Base-by-base conservation (phyloP, 2,113 vertebrate species). In the Epinephelus moara region DNA sequence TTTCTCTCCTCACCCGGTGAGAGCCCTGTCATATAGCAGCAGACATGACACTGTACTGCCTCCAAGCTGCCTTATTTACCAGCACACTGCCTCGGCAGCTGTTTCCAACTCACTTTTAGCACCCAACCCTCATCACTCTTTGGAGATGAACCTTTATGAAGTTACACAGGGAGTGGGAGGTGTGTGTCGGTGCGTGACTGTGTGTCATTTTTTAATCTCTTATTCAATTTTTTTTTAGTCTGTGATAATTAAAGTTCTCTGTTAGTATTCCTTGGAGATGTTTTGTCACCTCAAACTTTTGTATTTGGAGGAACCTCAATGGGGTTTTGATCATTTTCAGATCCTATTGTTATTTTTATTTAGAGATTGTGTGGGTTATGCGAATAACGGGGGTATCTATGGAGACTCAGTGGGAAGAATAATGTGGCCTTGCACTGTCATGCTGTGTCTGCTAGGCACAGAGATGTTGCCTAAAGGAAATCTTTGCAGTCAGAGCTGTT, bases 101-200 rank as follows among this genome's bases (percentile, higher is more conserved):
- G 92, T 91, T 90, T 92, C 57, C 74, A 80, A 90, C 89, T 94
- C 85, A 85, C 88, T 93, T 91, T 93, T 83, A 95, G 91, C 89
- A 80, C 73, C 67, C 72, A 61, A 30, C 62, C 88, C 72, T 94
- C 92, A 87, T 82, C 90, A 64, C 75, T 81, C 84, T 89, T 82
- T 78, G 77, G 78, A 87, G 88, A 78, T 81, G 81, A 85, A 88
- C 84, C 75, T 80, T 89, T 86, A 85, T 85, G 66, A 89, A 85
- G 85, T 83, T 76, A 80, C 79, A 74, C 70, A 66, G 75, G 64
- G 77, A 59, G 87, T 78, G 75, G 78, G 64, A 80, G 78, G 67
- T 55, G 66, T 64, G 75, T 47, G 75, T 71, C 68, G 52, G 75
- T 53, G 78, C 21, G 6, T 25, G 68, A 57, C 78, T 33, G 18